Evolutionary conservation across 2,113 vertebrate genomes (phyloP).

Genomic region (Halcyon malimbica): DNA sequence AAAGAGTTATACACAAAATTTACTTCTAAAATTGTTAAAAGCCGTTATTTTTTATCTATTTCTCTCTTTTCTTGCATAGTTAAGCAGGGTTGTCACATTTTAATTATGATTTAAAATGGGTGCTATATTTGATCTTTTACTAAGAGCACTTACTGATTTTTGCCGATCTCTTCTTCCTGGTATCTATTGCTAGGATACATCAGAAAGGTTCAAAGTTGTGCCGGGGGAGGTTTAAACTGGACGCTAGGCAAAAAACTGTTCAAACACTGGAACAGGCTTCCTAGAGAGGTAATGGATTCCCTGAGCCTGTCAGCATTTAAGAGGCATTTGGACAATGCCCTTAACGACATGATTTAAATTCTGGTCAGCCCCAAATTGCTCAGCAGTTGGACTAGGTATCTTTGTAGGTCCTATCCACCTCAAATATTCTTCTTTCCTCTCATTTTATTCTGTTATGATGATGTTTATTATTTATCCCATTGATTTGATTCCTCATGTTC

Average conservation of each 20-base stretch:
- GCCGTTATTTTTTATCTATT: not conserved
- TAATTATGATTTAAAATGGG: not conserved
- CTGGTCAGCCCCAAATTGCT: not conserved
- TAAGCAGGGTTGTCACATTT: not conserved
- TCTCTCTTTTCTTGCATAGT: not conserved
- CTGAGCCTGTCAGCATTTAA: not conserved
- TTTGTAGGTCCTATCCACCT: not conserved
- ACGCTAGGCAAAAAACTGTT: accelerated
- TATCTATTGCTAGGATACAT: accelerated
- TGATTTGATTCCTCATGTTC: not conserved
- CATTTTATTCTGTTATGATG: not conserved
- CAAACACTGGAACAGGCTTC: not conserved
- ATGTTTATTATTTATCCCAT: not conserved
- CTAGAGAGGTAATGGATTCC: not conserved
- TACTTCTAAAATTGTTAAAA: not conserved
- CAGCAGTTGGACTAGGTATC: not conserved
- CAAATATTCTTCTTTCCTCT: not conserved
- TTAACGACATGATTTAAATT: not conserved
- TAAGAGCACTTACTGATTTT: not conserved
- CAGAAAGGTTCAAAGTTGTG: not conserved
- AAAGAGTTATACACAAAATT: not conserved
- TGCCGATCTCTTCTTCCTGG: not conserved
- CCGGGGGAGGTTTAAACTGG: not conserved
- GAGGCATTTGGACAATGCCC: not conserved
- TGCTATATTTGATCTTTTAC: not conserved